Conservation (phyloP, 2,888 invertebrate species). For the Caenorhabditis sinica region DNA sequence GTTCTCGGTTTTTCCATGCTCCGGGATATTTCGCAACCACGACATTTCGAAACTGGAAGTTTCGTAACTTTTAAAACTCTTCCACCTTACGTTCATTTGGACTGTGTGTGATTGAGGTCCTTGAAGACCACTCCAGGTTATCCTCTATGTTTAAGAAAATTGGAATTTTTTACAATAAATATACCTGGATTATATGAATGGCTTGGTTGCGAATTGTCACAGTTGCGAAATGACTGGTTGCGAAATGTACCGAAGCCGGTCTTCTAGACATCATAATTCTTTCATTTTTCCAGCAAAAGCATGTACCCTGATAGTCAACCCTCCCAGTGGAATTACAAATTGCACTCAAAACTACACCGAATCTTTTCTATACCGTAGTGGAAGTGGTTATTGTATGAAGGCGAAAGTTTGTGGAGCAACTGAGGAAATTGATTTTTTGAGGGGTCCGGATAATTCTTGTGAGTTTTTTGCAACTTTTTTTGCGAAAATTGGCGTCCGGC, state of each 20-base stretch:
- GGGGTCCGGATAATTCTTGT: conserved; percentile 32
- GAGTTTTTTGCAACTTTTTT: neutral
- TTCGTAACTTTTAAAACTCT: too few species aligned
- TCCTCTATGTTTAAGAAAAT: neutral
- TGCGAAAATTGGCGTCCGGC: too few species aligned
- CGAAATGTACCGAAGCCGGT: neutral
- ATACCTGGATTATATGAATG: too few species aligned
- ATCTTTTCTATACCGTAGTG: conserved; percentile 32
- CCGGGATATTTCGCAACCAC: too few species aligned
- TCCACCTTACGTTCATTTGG: too few species aligned
- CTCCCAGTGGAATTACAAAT: conserved; percentile 1
- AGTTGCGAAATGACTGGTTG: too few species aligned
- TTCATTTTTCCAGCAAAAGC: conserved; percentile 6
- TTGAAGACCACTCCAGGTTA: too few species aligned
- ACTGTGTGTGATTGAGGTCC: too few species aligned
- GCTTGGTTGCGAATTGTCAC: too few species aligned
- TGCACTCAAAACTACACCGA: conserved; percentile 33
- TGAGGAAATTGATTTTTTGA: conserved; percentile 10
- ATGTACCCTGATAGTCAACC: conserved; percentile 24
- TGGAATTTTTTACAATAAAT: neutral
- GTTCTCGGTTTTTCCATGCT: neutral
- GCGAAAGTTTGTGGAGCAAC: conserved; percentile 46
- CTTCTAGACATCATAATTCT: neutral
- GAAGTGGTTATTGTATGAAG: conserved; percentile 64
- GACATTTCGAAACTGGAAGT: too few species aligned